Percentiles rank a stretch among this genome's conserved stretches.
Conservation (phyloP, 2,888 invertebrate species). For the Sminthurides aquaticus region DNA sequence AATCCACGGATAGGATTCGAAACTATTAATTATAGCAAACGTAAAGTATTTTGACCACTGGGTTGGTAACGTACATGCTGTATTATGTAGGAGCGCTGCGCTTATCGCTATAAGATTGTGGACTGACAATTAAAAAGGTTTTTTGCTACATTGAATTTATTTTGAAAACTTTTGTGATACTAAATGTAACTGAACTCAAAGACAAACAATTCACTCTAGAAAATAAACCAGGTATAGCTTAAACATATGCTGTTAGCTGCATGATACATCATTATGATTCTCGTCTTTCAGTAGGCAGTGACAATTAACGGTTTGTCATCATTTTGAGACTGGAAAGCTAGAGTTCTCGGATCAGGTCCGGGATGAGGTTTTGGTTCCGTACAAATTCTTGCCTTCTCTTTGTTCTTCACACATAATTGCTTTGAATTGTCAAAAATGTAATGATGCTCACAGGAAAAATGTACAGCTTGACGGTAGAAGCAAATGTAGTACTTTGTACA, state of each 20-base stretch:
- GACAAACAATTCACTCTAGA: too few species aligned
- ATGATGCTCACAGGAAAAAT: slow-evolving; percentile 25
- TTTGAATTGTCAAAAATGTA: slow-evolving; percentile 28
- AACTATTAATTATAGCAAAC: too few species aligned
- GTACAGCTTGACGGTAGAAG: slow-evolving; percentile 29
- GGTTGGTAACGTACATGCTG: too few species aligned
- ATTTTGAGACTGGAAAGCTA: not conserved
- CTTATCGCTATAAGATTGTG: too few species aligned
- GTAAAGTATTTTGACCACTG: too few species aligned
- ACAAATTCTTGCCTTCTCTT: slow-evolving; percentile 24
- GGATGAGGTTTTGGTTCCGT: not conserved
- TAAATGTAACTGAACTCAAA: too few species aligned
- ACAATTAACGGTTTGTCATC: not conserved
- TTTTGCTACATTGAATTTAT: too few species aligned
- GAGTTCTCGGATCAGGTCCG: not conserved
- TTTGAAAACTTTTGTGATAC: too few species aligned
- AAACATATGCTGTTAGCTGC: not conserved
- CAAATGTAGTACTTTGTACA: slow-evolving; percentile 37
- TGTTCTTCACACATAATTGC: slow-evolving; percentile 25
- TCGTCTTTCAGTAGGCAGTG: not conserved
- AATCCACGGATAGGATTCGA: too few species aligned
- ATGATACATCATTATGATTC: not conserved
- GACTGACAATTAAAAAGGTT: too few species aligned
- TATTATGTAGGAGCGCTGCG: too few species aligned
- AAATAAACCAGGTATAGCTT: too few species aligned